These are phyloP conservation scores for Labia minor DNA, from an alignment of 2,888 invertebrate genomes.

Conservation along the genomic window DNA sequence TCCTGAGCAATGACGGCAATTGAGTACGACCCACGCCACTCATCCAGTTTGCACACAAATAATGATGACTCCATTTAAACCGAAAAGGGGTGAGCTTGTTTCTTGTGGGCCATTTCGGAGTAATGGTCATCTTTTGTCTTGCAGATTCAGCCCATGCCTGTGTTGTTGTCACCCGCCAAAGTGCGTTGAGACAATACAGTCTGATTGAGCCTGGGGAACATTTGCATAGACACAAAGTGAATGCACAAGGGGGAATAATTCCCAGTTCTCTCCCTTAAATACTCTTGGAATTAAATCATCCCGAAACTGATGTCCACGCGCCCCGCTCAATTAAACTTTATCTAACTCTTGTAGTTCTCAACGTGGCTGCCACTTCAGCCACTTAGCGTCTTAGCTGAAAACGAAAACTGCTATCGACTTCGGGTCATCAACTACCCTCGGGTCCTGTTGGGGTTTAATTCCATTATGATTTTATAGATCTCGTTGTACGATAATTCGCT, in stretches of 20 bases:
- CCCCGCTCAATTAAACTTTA: constrained; percentile 8
- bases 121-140: constrained; percentile 13
- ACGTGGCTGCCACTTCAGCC: background rate
- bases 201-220: background rate
- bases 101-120: background rate
- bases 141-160: background rate
- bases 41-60: constrained; percentile 3
- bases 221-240: constrained; percentile 13
- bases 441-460: background rate
- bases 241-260: constrained; percentile 2
- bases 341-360: background rate
- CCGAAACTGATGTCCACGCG: constrained; percentile 5
- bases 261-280: constrained; percentile 5
- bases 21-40: background rate
- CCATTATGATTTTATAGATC: constrained; percentile 13
- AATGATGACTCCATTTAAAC: constrained; percentile 13
- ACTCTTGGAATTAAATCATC: background rate
- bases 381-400: background rate
- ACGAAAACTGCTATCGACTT: background rate
- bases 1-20: background rate
- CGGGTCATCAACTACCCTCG: constrained; percentile 3
- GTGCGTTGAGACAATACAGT: background rate
- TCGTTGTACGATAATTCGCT: background rate
- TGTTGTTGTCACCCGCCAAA: background rate
- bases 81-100: background rate